phyloP scores from a whole-genome alignment of 2,888 invertebrate genomes.

The Rapana venosa region DNA sequence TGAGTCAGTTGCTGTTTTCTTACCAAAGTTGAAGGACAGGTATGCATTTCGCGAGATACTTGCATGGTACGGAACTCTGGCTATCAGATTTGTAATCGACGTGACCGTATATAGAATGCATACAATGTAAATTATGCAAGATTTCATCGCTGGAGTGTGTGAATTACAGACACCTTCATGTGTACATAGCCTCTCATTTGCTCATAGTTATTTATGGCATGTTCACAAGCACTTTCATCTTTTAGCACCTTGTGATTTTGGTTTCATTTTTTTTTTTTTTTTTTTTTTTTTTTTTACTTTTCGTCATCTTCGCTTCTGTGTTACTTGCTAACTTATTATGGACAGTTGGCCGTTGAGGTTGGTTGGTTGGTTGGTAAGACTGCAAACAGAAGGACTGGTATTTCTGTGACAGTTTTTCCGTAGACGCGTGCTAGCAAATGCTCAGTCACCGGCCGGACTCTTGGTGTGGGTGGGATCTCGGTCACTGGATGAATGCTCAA shows the following conservation, averaged over 20 bases:
- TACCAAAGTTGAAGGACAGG: too few relatives aligned
- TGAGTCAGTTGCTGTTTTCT: background rate
- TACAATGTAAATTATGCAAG: background rate
- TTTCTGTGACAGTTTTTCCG: background rate
- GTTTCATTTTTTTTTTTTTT: background rate
- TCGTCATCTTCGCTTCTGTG: background rate
- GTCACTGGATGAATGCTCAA: conserved; percentile 3
- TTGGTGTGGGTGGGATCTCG: background rate
- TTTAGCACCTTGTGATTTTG: background rate
- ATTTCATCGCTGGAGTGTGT: background rate
- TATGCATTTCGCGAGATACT: background rate
- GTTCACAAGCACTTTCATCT: background rate
- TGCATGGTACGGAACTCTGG: background rate
- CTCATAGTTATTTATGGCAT: background rate
- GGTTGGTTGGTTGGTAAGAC: background rate
- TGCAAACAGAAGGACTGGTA: too few relatives aligned
- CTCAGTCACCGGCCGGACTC: background rate
- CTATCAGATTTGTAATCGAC: background rate
- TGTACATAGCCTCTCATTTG: background rate
- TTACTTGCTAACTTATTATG: background rate
- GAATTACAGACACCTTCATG: background rate
- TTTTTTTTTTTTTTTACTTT: background rate
- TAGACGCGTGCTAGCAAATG: background rate
- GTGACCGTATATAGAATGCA: background rate
- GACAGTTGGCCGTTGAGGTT: background rate